Evolutionary conservation across 2,888 invertebrate species (phyloP), one percentile per base, ranked within the genome.

Genomic region (Drepana falcataria): DNA sequence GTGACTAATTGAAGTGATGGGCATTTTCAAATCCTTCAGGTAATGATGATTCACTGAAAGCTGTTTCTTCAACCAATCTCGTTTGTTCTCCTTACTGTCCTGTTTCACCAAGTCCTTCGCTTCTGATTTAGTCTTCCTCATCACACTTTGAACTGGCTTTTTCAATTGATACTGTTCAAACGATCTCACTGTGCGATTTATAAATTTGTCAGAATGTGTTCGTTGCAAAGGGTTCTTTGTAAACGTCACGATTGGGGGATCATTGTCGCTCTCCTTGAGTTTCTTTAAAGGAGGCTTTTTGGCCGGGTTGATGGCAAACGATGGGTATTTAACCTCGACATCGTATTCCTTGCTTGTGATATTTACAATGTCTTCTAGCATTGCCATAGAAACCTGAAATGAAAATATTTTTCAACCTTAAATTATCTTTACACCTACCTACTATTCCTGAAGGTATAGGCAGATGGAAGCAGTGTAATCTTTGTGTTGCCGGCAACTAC

Each of bases 1-100:
- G 80, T 97, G 96, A 81, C 96, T 95, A 62, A 97, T 94, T 0
- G 96, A 96, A 74, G 95, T 96, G 61, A 96, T 91, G 65, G 96
- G 96, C 74, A 95, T 92, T 68, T 93, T 92, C 55, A 95, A 91
- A 69, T 95, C 93, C 77, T 94, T 94, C 57, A 95, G 92, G 73
- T 95, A 95, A 69, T 95, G 93, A 55, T 94, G 94, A 69, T 93
- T 91, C 1, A 92, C 91, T 33, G 92, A 91, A 51, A 91, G 57
- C 59, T 90, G 91, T 60, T 90, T 91, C 65, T 86, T 91, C 2
- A 91, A 60, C 91, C 91, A 91, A 61, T 90, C 91, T 44, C 85
- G 78, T 60, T 77, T 84, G 55, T 87, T 89, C 55, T 84, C 88
- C 58, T 85, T 89, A 48, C 80, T 83, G 47, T 88, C 86, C 56